phyloP scores from a whole-genome alignment of 2,888 invertebrate species.

The Beris chalybata region DNA sequence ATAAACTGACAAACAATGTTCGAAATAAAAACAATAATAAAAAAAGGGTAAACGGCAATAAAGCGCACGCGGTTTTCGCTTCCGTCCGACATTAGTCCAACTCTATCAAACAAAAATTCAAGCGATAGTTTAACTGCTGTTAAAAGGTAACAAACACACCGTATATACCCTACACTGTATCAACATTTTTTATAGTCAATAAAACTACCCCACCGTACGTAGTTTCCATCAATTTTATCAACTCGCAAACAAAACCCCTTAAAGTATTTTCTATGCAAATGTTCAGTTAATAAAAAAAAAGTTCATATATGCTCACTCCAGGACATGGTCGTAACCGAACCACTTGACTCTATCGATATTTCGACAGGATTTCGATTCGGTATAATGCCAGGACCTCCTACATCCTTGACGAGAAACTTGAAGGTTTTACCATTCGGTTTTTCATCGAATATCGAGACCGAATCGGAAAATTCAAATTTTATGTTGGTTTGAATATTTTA shows the following conservation, averaged over 20 bases:
- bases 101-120: conserved; percentile 14
- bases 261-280: conserved; percentile 17
- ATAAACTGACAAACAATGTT: conserved; percentile 11
- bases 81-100: conserved; percentile 14
- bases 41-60: conserved; percentile 26
- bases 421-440: no score
- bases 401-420: no score
- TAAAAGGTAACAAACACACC: no score
- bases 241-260: conserved; percentile 10
- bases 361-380: no score
- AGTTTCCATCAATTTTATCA: conserved; percentile 10
- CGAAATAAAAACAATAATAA: background rate
- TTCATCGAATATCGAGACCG: no score
- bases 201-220: no score
- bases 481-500: conserved; percentile 30
- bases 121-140: conserved; percentile 11
- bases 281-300: conserved; percentile 3
- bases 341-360: no score
- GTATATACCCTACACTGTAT: no score
- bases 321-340: no score
- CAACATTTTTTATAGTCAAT: no score
- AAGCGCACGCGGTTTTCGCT: conserved; percentile 30
- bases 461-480: conserved; percentile 9
- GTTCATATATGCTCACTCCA: background rate
- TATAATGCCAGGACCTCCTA: no score